Conservation (phyloP, 2,797 vertebrate species). For the Schizopygopsis malacanthus region DNA sequence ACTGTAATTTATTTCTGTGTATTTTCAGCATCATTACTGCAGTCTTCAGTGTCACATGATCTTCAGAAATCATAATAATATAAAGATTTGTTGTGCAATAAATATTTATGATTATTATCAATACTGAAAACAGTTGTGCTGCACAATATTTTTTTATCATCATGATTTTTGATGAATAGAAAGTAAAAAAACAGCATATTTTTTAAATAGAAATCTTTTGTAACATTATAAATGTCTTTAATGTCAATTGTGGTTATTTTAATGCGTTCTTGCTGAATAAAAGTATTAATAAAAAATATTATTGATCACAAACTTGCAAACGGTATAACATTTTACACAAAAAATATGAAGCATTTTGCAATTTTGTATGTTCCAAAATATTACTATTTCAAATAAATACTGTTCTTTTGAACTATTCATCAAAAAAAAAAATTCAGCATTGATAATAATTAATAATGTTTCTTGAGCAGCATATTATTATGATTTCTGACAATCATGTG, state of each 20-base stretch:
- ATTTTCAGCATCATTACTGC: not conserved
- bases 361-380: not conserved
- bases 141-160: not conserved
- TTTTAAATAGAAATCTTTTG: not conserved
- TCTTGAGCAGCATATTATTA: not conserved
- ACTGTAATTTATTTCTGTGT: not conserved
- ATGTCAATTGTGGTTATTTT: not conserved
- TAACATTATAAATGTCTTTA: not conserved
- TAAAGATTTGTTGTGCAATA: too few species aligned
- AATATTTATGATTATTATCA: not conserved
- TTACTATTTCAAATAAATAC: not conserved
- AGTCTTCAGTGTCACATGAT: not conserved
- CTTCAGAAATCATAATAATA: too few species aligned
- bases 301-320: not conserved
- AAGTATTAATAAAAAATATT: not conserved
- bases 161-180: not conserved
- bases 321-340: not conserved
- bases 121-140: not conserved
- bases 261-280: not conserved
- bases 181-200: not conserved
- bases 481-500: not conserved
- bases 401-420: not conserved
- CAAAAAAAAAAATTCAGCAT: not conserved
- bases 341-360: not conserved
- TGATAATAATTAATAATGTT: too few species aligned